Evolutionary conservation across 1,140 invertebrate species (phyloP).

Genomic region (Apis cerana): DNA sequence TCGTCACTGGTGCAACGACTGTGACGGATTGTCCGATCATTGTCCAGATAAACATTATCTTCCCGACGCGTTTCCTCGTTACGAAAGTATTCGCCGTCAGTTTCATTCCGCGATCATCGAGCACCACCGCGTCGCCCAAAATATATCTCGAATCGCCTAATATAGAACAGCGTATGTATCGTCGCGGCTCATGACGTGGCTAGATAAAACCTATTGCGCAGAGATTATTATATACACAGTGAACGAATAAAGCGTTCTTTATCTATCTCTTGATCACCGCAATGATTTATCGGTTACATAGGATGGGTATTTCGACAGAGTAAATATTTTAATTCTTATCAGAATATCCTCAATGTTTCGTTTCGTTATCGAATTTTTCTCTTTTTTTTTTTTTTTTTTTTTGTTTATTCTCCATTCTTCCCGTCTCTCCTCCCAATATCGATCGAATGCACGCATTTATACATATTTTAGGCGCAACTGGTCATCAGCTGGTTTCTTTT

Average conservation of each 20-base stretch:
- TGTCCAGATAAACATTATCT: conserved; percentile 9
- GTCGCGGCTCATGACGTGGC: neutral
- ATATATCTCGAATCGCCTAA: conserved; percentile 24
- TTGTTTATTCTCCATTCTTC: no score
- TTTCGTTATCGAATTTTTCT: neutral
- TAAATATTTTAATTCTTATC: conserved; percentile 35
- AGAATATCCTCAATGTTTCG: neutral
- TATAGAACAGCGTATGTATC: conserved; percentile 24
- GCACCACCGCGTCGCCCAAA: neutral
- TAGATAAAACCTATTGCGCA: conserved; percentile 42
- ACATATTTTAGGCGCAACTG: neutral
- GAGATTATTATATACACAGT: conserved; percentile 16
- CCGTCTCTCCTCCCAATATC: neutral
- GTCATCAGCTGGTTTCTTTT: neutral
- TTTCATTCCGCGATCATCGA: neutral
- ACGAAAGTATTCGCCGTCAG: neutral
- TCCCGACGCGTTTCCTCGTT: neutral
- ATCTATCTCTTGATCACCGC: neutral
- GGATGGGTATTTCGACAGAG: neutral
- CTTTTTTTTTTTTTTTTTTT: neutral
- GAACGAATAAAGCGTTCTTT: neutral
- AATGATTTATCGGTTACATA: neutral
- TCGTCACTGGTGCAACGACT: conserved; percentile 31
- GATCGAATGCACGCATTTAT: neutral
- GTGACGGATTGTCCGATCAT: conserved; percentile 34